Evolutionary conservation across 2,113 vertebrate species (phyloP).

Genomic region (Stictonetta naevosa): DNA sequence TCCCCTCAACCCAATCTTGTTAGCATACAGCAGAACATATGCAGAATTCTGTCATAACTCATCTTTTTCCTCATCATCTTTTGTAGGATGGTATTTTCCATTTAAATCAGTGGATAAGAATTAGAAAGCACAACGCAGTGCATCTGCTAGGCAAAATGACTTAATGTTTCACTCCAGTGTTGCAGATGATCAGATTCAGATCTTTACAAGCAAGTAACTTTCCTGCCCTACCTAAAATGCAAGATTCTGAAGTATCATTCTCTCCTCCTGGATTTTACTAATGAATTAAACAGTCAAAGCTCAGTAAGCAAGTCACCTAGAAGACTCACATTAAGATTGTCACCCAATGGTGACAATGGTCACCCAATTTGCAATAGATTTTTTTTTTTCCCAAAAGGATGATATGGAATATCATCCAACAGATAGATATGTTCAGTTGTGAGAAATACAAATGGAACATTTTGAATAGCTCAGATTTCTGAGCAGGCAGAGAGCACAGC

Average conservation of each 20-base stretch:
- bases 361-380: background rate
- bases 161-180: background rate
- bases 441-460: background rate
- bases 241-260: background rate
- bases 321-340: background rate
- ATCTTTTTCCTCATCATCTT: background rate
- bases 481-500: background rate
- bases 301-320: background rate
- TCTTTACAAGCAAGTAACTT: background rate
- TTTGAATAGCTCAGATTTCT: background rate
- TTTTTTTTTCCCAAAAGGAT: background rate
- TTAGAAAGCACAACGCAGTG: background rate
- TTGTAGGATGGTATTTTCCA: background rate
- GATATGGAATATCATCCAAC: no score
- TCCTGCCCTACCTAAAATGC: background rate
- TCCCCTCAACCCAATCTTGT: background rate
- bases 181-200: background rate
- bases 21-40: background rate
- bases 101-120: background rate
- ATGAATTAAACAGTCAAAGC: background rate
- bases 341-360: no score
- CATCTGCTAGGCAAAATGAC: background rate
- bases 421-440: background rate
- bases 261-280: background rate
- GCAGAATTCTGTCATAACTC: background rate